Conservation (phyloP, 2,113 vertebrate species). For the Alligator mississippiensis region DNA sequence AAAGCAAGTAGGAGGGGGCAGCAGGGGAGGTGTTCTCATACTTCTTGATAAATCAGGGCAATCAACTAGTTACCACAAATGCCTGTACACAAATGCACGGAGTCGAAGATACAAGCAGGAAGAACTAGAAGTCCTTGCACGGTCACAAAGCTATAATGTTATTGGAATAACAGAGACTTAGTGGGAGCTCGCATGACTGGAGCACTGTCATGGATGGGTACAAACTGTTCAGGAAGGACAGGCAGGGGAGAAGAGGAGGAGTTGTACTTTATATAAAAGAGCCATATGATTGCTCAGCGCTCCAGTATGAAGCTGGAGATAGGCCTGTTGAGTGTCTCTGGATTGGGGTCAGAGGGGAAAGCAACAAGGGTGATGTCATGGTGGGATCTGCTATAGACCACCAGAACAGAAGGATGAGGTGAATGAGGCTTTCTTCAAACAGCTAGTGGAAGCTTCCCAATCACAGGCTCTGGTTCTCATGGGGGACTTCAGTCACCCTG, state of each 20-base stretch:
- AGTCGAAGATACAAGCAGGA: background rate
- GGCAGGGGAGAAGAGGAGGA: background rate
- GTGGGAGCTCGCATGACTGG: background rate
- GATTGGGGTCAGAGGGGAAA: conserved; percentile 15
- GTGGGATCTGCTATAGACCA: background rate
- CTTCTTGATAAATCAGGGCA: background rate
- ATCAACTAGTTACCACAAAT: background rate
- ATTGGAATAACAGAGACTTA: background rate
- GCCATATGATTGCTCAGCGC: background rate
- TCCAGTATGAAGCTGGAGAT: background rate
- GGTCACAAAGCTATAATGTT: background rate
- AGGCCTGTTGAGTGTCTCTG: background rate
- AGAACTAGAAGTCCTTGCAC: background rate
- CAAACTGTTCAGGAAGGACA: background rate
- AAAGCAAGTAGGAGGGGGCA: background rate
- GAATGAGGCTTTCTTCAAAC: background rate
- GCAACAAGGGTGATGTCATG: background rate
- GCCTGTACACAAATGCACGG: background rate
- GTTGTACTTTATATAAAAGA: background rate
- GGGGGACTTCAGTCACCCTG: background rate
- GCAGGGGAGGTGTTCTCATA: background rate
- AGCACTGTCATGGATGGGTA: background rate
- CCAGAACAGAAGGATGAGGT: background rate
- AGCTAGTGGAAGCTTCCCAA: background rate
- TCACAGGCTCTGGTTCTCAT: background rate